Conservation (phyloP, 1,140 invertebrate species). For the Babylonia areolata region DNA sequence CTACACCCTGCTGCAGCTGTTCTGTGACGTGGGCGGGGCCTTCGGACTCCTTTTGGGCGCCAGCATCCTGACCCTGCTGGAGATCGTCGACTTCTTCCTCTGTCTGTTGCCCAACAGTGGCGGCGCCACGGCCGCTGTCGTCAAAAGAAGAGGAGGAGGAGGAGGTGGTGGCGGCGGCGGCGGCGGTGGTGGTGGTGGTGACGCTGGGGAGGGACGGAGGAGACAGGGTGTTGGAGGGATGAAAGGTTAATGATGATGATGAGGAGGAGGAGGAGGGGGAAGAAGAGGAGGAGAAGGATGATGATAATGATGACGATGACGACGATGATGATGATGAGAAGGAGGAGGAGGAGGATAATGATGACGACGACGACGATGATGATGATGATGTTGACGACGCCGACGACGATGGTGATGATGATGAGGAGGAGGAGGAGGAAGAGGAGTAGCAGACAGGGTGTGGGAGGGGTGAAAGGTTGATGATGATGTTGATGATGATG, state of each 20-base stretch:
- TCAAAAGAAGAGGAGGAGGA: not conserved
- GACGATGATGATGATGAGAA: too few relatives aligned
- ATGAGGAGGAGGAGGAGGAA: too few relatives aligned
- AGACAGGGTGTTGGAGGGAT: not conserved
- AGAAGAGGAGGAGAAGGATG: too few relatives aligned
- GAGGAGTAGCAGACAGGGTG: too few relatives aligned
- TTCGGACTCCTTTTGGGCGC: slow-evolving; percentile 67
- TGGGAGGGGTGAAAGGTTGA: too few relatives aligned
- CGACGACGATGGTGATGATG: too few relatives aligned
- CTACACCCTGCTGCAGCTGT: slow-evolving; percentile 62
- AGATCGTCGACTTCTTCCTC: slow-evolving; percentile 57
- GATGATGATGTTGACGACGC: too few relatives aligned
- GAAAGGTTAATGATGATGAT: not conserved
- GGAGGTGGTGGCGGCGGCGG: not conserved
- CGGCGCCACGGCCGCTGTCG: not conserved
- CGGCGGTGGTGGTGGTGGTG: not conserved
- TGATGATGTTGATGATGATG: too few relatives aligned
- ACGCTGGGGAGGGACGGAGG: not conserved
- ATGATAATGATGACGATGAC: not conserved
- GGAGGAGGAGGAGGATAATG: too few relatives aligned
- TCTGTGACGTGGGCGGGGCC: slow-evolving; percentile 70
- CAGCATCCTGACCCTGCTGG: slow-evolving; percentile 65
- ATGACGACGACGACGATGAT: too few relatives aligned
- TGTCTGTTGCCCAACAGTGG: not conserved
- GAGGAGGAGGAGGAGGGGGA: not conserved